These are phyloP conservation scores for Danio jaintianensis DNA, from an alignment of 2,797 vertebrate species.

Conservation along the genomic window DNA sequence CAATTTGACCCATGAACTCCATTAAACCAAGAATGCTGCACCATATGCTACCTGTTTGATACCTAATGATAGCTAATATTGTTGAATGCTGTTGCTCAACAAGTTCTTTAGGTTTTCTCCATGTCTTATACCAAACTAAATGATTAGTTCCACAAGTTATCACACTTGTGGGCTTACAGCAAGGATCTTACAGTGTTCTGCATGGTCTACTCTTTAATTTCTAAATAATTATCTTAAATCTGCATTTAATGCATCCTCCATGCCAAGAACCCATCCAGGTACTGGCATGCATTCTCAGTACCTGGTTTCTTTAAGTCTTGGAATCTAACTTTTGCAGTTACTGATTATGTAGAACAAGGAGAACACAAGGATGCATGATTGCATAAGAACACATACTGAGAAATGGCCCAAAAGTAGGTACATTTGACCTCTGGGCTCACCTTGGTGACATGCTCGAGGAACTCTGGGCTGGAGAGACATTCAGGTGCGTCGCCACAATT, in stretches of 20 bases:
- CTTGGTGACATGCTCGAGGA: slow-evolving; percentile 94
- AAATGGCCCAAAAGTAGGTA: background rate
- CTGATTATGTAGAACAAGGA: background rate
- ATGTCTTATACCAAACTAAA: background rate
- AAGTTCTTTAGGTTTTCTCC: background rate
- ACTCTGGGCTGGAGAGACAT: slow-evolving; percentile 90
- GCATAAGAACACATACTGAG: background rate
- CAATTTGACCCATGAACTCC: background rate
- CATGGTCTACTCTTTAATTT: background rate
- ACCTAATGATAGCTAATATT: too few relatives aligned
- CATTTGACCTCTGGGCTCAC: slow-evolving; percentile 75
- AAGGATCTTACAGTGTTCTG: background rate
- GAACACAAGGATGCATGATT: background rate
- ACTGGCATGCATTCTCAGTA: background rate
- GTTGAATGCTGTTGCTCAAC: background rate
- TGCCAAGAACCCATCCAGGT: background rate
- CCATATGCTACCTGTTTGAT: too few relatives aligned
- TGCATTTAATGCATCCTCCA: background rate
- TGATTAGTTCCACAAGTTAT: background rate
- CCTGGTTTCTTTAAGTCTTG: background rate
- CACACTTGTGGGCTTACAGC: background rate
- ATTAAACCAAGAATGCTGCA: background rate
- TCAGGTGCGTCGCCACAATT: slow-evolving; percentile 87
- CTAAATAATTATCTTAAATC: background rate
- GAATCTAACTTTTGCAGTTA: background rate